Conservation (phyloP, 1,140 invertebrate genomes). For the Helicoverpa zea region DNA sequence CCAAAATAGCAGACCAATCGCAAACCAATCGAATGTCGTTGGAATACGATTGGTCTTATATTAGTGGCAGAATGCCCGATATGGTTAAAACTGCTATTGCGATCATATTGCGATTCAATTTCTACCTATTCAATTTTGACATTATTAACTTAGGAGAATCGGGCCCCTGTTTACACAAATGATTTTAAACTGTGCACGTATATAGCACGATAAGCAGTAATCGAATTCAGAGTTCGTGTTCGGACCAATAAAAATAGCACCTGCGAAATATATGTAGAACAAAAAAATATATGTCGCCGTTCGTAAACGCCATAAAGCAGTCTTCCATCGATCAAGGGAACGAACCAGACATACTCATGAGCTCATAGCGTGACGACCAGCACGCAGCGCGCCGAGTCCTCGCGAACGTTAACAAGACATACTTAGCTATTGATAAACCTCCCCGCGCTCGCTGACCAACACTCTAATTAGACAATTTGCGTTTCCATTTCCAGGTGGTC, state of each 20-base stretch:
- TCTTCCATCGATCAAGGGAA: slow-evolving; percentile 49
- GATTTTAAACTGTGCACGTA: not conserved
- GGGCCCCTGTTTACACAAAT: not conserved
- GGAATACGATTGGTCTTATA: too few species aligned
- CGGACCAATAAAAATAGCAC: slow-evolving; percentile 52
- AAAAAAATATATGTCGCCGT: slow-evolving; percentile 57
- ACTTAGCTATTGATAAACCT: slow-evolving; percentile 67
- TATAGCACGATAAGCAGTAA: not conserved
- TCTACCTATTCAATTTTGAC: too few species aligned
- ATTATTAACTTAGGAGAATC: too few species aligned
- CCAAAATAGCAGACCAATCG: too few species aligned
- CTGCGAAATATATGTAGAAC: slow-evolving; percentile 46
- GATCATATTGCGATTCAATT: too few species aligned
- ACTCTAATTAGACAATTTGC: slow-evolving; percentile 82
- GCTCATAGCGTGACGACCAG: slow-evolving; percentile 44
- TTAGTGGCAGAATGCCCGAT: too few species aligned
- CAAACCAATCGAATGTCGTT: too few species aligned
- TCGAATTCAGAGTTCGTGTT: slow-evolving; percentile 24
- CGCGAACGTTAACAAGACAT: slow-evolving; percentile 24
- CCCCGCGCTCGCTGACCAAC: slow-evolving; percentile 60
- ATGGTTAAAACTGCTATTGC: too few species aligned
- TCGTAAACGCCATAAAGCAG: slow-evolving; percentile 58
- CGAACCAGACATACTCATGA: slow-evolving; percentile 59
- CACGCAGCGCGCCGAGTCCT: slow-evolving; percentile 26
- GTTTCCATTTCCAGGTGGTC: slow-evolving; percentile 66